A percentile compares a stretch with the other conserved stretches of the same genome.
phyloP scores from a whole-genome alignment of 37 sponge, comb jelly and placozoan genomes.

The Spongilla lacustris region DNA sequence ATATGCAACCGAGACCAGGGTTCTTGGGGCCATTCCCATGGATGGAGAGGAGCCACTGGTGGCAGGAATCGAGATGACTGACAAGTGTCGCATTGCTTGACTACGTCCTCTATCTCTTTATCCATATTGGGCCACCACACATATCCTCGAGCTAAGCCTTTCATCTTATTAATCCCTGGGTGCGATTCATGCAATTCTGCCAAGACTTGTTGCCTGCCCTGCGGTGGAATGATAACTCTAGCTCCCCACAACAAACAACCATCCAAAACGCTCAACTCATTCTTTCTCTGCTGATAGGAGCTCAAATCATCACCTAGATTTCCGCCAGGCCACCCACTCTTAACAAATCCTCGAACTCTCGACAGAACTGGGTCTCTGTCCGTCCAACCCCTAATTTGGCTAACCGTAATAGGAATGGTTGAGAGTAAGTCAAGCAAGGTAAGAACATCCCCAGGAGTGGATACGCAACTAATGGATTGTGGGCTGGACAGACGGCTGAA shows the following conservation, averaged over 20 bases:
- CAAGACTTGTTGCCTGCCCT: not conserved
- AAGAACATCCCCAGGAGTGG: slow-evolving; percentile 19
- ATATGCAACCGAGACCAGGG: slow-evolving; percentile 42
- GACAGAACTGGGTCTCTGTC: slow-evolving; percentile 23
- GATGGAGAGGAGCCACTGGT: slow-evolving; percentile 27
- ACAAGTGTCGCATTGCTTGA: slow-evolving; percentile 19
- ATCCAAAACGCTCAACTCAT: slow-evolving; percentile 11
- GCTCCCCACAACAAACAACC: slow-evolving; percentile 30
- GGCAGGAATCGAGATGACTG: not conserved
- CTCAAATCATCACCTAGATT: not conserved
- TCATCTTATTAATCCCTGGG: slow-evolving; percentile 30
- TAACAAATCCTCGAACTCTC: not conserved
- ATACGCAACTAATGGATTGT: not conserved
- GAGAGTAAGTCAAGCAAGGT: not conserved
- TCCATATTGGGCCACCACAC: slow-evolving; percentile 63
- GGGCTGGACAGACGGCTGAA: slow-evolving; percentile 11
- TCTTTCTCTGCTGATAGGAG: not conserved
- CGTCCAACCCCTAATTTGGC: slow-evolving; percentile 29
- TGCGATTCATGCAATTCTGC: slow-evolving; percentile 20
- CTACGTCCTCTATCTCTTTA: not conserved
- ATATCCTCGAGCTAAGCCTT: slow-evolving; percentile 23
- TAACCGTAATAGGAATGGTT: too few relatives aligned
- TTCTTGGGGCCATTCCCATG: slow-evolving; percentile 38
- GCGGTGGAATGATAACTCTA: slow-evolving; percentile 13
- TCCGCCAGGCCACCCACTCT: not conserved